A percentile compares a stretch with the other conserved stretches of the same genome.
Evolutionary conservation across 1,140 invertebrate species (phyloP).

Genomic region (Acromyrmex echinatior): DNA sequence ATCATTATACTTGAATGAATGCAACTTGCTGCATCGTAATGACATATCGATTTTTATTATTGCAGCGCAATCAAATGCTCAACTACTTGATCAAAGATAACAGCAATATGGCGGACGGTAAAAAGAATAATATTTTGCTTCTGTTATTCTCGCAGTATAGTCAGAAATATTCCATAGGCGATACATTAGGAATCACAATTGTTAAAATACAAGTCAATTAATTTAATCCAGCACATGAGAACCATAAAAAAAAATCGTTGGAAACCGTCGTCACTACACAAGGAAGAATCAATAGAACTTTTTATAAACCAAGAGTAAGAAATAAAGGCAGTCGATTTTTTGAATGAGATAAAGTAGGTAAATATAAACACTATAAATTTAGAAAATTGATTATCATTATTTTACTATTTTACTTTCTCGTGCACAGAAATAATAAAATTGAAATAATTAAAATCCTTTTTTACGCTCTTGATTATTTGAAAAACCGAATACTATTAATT

Average conservation of each 20-base stretch:
- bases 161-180: background rate
- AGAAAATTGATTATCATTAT: background rate
- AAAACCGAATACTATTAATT: background rate
- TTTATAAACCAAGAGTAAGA: background rate
- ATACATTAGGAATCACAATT: background rate
- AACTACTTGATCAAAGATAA: slow-evolving; percentile 25
- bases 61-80: slow-evolving; percentile 15
- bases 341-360: background rate
- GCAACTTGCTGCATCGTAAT: background rate
- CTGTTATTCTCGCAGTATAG: background rate
- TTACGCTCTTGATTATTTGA: background rate
- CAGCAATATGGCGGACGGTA: background rate
- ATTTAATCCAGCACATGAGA: background rate
- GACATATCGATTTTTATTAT: slow-evolving; percentile 34
- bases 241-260: background rate
- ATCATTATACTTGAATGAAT: background rate
- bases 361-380: no score
- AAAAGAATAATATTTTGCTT: background rate
- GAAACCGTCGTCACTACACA: no score
- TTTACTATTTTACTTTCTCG: background rate
- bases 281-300: no score
- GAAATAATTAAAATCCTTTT: background rate
- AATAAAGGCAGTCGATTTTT: background rate
- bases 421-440: background rate
- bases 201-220: slow-evolving; percentile 1